Evolutionary conservation across 1,140 invertebrate genomes (phyloP), one percentile per base, ranked within the genome.

Genomic region (Whitmania pigra): DNA sequence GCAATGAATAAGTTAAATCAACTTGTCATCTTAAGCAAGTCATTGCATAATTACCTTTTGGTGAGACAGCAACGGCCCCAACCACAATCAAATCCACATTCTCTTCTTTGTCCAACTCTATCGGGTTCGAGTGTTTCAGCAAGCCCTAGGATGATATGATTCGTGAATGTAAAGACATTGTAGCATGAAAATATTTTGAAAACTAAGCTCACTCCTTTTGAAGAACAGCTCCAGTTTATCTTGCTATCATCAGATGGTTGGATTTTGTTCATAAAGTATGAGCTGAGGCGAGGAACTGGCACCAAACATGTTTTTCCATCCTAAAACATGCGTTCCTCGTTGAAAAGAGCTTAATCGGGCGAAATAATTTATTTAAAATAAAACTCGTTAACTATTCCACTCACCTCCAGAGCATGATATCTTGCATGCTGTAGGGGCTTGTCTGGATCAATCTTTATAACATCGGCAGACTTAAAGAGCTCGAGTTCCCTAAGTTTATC

Each of bases 51-150:
- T 80, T 79, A 76, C 89, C 90, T 78, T 88, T 86, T 73, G 86
- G 88, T 74, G 89, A 90, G 17, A 91, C 89, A 18, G 89, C 89
- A 9, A 91, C 89, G 17, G 89, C 90, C 25, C 90, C 90, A 79
- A 91, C 83, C 49, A 92, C 85, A 53, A 92, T 83, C 49, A 92
- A 78, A 80, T 92, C 90, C 54, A 91, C 83, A 40, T 85, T 82
- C 72, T 86, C 85, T 73, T 87, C 57, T 25, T 31, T 63, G 29
- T 63, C 85, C 57, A 90, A 80, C 76, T 85, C 85, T 75, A 91
- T 81, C 53, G 86, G 85, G 75, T 84, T 84, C 55, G 89, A 88
- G 80, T 84, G 84, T 73, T 88, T 83, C 76, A 87, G 85, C 76
- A 89, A 82, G 31, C 88, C 87, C 76, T 87, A 57, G 9, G 29